These are phyloP conservation scores for Myripristis jacobus DNA, from an alignment of 2,797 vertebrate species.

Conservation along the genomic window DNA sequence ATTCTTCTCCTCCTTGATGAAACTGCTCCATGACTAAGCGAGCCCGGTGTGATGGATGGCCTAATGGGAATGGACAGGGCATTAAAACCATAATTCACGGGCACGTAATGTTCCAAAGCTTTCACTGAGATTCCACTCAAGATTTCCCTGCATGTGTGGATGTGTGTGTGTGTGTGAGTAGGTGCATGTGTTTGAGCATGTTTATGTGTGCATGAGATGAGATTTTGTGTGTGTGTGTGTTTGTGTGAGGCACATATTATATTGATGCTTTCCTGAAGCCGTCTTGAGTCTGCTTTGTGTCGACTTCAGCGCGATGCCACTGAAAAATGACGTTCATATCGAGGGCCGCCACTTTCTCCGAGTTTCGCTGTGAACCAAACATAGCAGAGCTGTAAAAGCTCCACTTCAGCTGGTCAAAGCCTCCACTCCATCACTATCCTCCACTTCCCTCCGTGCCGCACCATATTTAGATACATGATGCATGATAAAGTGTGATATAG, in stretches of 20 bases:
- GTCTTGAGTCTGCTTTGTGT: conserved; percentile 19
- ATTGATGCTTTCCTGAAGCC: neutral
- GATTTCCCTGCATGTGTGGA: conserved; percentile 19
- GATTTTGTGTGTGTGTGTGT: neutral
- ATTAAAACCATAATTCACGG: conserved; percentile 62
- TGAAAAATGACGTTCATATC: conserved; percentile 7
- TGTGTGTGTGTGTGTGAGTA: conserved; percentile 35
- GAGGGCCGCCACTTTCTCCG: conserved; percentile 11
- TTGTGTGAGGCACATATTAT: neutral
- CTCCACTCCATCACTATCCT: conserved; percentile 6
- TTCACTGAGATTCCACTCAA: conserved; percentile 40
- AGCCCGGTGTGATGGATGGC: conserved; percentile 53
- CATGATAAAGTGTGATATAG: conserved; percentile 28
- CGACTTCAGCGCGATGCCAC: neutral
- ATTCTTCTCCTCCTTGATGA: conserved; percentile 29
- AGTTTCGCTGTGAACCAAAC: conserved; percentile 14
- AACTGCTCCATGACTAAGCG: conserved; percentile 54
- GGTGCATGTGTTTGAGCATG: neutral
- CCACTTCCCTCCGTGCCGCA: conserved; percentile 6
- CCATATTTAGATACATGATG: conserved; percentile 24
- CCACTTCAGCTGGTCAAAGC: neutral
- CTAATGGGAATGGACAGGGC: conserved; percentile 55
- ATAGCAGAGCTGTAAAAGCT: conserved; percentile 10
- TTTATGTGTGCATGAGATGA: conserved; percentile 9
- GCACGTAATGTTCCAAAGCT: conserved; percentile 50